phyloP scores from a whole-genome alignment of 2,888 invertebrate genomes.

The Pyrgus malvae region DNA sequence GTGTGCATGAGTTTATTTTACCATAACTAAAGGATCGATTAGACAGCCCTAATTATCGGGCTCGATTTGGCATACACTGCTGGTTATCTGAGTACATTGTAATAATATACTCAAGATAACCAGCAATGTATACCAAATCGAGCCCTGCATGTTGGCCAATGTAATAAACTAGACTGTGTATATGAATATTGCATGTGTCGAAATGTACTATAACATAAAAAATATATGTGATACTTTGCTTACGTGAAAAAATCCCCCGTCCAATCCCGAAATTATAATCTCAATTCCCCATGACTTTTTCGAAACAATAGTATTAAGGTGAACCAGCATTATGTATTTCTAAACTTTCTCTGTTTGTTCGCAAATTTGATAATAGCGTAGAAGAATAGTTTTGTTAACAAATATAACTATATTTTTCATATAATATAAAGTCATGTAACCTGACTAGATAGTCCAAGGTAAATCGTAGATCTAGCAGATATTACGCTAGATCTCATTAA shows the following conservation, averaged over 20 bases:
- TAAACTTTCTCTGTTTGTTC: constrained; percentile 56
- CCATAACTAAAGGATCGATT: no score
- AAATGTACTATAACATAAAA: constrained; percentile 22
- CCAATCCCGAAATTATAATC: constrained; percentile 17
- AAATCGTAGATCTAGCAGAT: constrained; percentile 50
- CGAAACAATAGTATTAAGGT: constrained; percentile 58
- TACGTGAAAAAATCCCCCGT: constrained; percentile 25
- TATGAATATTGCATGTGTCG: constrained; percentile 21
- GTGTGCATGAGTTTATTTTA: constrained; percentile 8
- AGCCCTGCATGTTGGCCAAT: no score
- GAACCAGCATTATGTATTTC: constrained; percentile 54
- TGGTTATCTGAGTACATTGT: no score
- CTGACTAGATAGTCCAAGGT: constrained; percentile 54
- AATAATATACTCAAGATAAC: no score
- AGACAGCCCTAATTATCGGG: no score
- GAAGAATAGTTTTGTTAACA: constrained; percentile 75
- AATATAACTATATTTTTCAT: constrained; percentile 58
- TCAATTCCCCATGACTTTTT: constrained; percentile 48
- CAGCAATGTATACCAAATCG: no score
- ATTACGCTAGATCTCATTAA: constrained; percentile 51
- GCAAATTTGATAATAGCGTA: constrained; percentile 74
- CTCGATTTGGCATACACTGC: no score
- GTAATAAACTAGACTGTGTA: constrained; percentile 21
- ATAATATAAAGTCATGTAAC: constrained; percentile 56
- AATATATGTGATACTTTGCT: constrained; percentile 19